Percentiles rank a stretch among this genome's conserved stretches.
phyloP scores from a whole-genome alignment of 2,113 vertebrate species.

The Pluvianellus socialis region DNA sequence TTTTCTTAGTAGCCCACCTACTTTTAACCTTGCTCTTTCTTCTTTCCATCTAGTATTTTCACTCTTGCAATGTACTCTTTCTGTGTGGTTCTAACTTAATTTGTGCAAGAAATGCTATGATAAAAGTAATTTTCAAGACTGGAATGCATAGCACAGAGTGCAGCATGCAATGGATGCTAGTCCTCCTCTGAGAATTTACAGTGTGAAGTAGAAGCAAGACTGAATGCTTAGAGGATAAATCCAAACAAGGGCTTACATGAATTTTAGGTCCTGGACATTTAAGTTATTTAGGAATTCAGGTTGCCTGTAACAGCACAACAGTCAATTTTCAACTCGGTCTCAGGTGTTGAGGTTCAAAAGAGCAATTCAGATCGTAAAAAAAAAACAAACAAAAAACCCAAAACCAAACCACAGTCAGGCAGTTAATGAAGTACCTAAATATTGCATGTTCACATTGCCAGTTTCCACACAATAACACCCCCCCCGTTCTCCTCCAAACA shows the following conservation, averaged over 20 bases:
- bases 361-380: neutral
- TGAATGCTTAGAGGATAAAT: neutral
- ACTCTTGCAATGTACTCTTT: neutral
- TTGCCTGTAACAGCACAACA: neutral
- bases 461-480: neutral
- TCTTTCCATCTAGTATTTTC: neutral
- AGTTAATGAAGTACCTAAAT: neutral
- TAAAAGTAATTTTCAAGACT: neutral
- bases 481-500: neutral
- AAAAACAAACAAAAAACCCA: neutral
- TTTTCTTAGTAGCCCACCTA: neutral
- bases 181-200: neutral
- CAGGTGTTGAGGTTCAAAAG: neutral
- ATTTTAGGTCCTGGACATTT: neutral
- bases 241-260: neutral
- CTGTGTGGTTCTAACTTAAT: neutral
- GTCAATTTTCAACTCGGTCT: neutral
- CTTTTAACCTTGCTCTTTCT: neutral
- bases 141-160: neutral
- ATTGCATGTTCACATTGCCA: too few species aligned
- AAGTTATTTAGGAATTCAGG: neutral
- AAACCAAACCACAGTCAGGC: too few species aligned
- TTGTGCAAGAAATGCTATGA: neutral
- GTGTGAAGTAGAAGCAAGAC: neutral
- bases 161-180: neutral